A percentile compares a stretch with the other conserved stretches of the same genome.
These are phyloP conservation scores for Perca flavescens DNA, from an alignment of 2,113 vertebrate genomes.

Conservation along the genomic window DNA sequence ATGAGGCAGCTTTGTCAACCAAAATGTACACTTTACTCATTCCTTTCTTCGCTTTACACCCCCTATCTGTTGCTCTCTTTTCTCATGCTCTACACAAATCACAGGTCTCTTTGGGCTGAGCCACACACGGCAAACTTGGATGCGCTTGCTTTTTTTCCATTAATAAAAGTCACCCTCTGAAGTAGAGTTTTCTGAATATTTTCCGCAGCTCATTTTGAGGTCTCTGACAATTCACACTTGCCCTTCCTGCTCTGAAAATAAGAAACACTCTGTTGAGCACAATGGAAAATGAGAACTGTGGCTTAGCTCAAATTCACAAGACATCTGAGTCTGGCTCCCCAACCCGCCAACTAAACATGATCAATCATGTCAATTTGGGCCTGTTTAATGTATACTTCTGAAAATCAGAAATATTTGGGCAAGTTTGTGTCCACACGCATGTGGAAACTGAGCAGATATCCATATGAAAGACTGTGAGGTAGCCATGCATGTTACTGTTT, in stretches of 20 bases:
- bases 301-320: slow-evolving; percentile 55
- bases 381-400: slow-evolving; percentile 58
- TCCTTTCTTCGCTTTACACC: slow-evolving; percentile 30
- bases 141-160: slow-evolving; percentile 69
- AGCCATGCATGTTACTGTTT: slow-evolving; percentile 55
- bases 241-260: slow-evolving; percentile 62
- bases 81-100: slow-evolving; percentile 44
- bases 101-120: slow-evolving; percentile 34
- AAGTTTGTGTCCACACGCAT: slow-evolving; percentile 48
- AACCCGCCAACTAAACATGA: slow-evolving; percentile 48
- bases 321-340: slow-evolving; percentile 45
- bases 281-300: slow-evolving; percentile 59
- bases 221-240: slow-evolving; percentile 66
- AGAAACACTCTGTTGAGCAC: slow-evolving; percentile 43
- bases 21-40: slow-evolving; percentile 40
- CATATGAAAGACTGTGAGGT: slow-evolving; percentile 51
- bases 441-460: slow-evolving; percentile 70
- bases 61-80: slow-evolving; percentile 42
- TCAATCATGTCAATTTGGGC: slow-evolving; percentile 60
- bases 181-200: slow-evolving; percentile 65
- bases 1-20: slow-evolving; percentile 31
- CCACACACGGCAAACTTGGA: slow-evolving; percentile 69
- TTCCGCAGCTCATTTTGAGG: slow-evolving; percentile 64
- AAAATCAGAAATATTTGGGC: slow-evolving; percentile 48
- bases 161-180: slow-evolving; percentile 69